Base-by-base conservation (phyloP, 1,140 invertebrate species). In the Neotoxoptera formosana region DNA sequence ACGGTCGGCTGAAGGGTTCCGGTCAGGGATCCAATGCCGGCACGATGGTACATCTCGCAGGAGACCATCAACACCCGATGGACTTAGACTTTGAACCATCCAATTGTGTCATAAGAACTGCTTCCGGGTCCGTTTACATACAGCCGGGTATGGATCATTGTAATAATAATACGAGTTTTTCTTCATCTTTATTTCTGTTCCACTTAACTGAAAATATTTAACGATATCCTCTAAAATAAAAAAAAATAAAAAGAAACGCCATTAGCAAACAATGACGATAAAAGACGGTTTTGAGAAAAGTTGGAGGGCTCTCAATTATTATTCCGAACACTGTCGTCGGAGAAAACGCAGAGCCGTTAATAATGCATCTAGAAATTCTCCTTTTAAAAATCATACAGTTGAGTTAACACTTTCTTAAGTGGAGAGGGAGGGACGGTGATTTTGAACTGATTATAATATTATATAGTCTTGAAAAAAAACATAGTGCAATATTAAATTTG, bases 81-180 rank as follows among this genome's bases (percentile, higher is more conserved):
- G 97, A 97, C 95, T 96, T 96, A 95, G 98, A 98, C 95, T 98
- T 98, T 95, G 98, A 98, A 95, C 97, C 98, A 94, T 98, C 98
- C 95, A 93, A 93, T 56, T 98, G 98, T 95, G 96, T 98, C 94
- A 98, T 98, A 94, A 97, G 98, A 95, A 98, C 98, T 93, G 97
- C 98, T 94, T 98, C 98, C 94, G 98, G 98, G 95, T 98, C 98
- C 96, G 98, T 98, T 95, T 98, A 98, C 96, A 98, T 98, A 96
- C 98, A 98, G 95, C 97, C 97, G 96, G 97, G 97, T 97, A 96
- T 96, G 47, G 17, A 23, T 41, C 51, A 56, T 25, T 4, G 88
- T 89, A 51, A 89, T 51, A 88, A 88, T 88, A 88, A 34, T 88
- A 89, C 23, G 30, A 21, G 17, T 34, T 47, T 51, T 51, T 17